A percentile compares a stretch with the other conserved stretches of the same genome.
These are phyloP conservation scores for Nycticryphes semicollaris DNA, from an alignment of 2,113 vertebrate genomes.

Conservation along the genomic window DNA sequence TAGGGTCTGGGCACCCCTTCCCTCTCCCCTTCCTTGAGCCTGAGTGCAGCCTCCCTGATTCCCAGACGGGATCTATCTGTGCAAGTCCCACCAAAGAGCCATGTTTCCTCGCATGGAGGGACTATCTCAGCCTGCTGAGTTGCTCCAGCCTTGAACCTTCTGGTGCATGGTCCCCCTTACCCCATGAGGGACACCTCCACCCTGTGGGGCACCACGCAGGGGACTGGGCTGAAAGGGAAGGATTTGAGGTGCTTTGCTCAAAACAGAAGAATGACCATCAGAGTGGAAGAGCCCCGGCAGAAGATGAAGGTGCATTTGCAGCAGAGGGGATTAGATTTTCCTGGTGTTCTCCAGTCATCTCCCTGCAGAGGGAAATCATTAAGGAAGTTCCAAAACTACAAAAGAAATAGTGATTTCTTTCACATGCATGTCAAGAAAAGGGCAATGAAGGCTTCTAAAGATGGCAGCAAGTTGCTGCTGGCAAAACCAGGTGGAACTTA, in stretches of 20 bases:
- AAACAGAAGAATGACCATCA: not conserved
- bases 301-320: not conserved
- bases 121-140: not conserved
- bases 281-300: not conserved
- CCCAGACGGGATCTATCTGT: not conserved
- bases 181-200: not conserved
- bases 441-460: not conserved
- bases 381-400: not conserved
- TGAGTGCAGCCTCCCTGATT: not conserved
- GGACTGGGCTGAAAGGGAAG: not conserved
- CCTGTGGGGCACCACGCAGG: accelerated
- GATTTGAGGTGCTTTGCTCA: not conserved
- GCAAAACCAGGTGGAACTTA: not conserved
- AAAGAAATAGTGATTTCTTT: not conserved
- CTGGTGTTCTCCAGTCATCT: accelerated
- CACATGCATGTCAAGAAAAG: not conserved
- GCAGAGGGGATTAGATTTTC: not conserved
- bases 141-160: not conserved
- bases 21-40: not conserved
- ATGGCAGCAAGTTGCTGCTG: not conserved
- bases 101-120: not conserved
- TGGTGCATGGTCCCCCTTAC: not conserved
- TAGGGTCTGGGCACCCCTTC: not conserved
- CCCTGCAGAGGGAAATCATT: not conserved
- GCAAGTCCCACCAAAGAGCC: not conserved